Evolutionary conservation across 2,113 vertebrate species (phyloP).

Genomic region (Myotis davidii): DNA sequence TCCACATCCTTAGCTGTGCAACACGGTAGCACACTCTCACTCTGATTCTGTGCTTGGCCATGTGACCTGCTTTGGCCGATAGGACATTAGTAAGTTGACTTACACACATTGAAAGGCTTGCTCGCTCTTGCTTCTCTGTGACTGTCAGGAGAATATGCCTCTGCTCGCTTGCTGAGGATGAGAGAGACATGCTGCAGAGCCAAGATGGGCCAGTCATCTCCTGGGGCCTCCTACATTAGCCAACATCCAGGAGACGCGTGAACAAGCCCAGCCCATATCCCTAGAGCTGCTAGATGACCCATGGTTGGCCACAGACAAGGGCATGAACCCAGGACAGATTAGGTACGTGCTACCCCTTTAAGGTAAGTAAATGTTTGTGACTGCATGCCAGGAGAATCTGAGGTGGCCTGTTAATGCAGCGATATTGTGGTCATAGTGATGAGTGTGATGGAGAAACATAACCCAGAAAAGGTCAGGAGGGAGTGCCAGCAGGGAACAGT

Average conservation of each 20-base stretch:
- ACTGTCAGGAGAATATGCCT: not conserved
- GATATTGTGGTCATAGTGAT: not conserved
- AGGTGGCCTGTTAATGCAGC: not conserved
- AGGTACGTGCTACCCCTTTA: not conserved
- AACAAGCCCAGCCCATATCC: not conserved
- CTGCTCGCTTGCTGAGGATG: not conserved
- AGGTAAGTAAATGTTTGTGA: not conserved
- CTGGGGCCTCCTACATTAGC: not conserved
- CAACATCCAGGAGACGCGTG: not conserved
- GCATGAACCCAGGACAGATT: not conserved
- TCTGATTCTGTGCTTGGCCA: not conserved
- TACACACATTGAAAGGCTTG: not conserved
- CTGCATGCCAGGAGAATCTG: not conserved
- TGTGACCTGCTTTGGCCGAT: not conserved
- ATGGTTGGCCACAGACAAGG: not conserved
- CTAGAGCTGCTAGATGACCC: not conserved
- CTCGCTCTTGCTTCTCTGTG: not conserved
- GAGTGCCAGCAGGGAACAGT: too few relatives aligned
- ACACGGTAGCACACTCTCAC: fast-evolving
- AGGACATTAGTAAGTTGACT: not conserved
- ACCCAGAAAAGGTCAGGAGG: not conserved
- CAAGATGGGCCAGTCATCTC: not conserved
- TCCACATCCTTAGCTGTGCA: too few relatives aligned
- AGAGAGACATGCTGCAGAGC: not conserved
- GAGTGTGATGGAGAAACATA: not conserved